Base-by-base conservation (phyloP, 2,113 vertebrate genomes). In the Ophthalmolycus amberensis region DNA sequence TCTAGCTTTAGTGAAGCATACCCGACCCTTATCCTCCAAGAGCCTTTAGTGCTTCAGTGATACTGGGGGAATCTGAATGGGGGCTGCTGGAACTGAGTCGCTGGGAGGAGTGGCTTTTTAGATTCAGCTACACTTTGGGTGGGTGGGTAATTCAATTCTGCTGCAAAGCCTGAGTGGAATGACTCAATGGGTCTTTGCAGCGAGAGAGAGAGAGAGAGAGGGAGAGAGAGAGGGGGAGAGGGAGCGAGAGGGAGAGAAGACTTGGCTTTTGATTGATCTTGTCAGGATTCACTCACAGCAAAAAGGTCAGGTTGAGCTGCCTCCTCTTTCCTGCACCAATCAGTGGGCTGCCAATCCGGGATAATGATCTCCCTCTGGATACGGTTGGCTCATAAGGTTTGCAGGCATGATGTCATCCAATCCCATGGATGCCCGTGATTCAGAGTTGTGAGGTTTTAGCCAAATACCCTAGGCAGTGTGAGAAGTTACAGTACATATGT, bases 201-300 rank as follows among this genome's bases (percentile, higher is more conserved):
- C 18, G 29, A 48, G 68, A 69, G 77, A 59, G 79, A 77, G 69
- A 67, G 80, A 56, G 65, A 54, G 76, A n/a, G 66, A 69, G 42
- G 27, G 37, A 44, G n/a, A 42, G 62, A 54, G 77, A 34, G 44
- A 48, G n/a, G n/a, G n/a, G n/a, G 14, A 25, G 40, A 25, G 6
- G 71, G 29, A 68, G 16, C 46, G 62, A 68, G 64, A 59, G 68
- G 67, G 79, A 56, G 80, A 83, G 52, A 79, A 65, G 81, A 58
- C 75, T 80, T 66, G 48, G 70, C 81, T 88, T 93, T 89, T 91
- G 91, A 93, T 90, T 89, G 88, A 90, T 89, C 88, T 89, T 66
- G 88, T 88, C 88, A 92, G 80, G 89, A 89, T 91, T 90, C 80
- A 83, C 88, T 85, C 71, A 58, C 40, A 78, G 79, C 86, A 85